Base-by-base conservation (phyloP, 2,113 vertebrate species). In the Corythornis cristatus region DNA sequence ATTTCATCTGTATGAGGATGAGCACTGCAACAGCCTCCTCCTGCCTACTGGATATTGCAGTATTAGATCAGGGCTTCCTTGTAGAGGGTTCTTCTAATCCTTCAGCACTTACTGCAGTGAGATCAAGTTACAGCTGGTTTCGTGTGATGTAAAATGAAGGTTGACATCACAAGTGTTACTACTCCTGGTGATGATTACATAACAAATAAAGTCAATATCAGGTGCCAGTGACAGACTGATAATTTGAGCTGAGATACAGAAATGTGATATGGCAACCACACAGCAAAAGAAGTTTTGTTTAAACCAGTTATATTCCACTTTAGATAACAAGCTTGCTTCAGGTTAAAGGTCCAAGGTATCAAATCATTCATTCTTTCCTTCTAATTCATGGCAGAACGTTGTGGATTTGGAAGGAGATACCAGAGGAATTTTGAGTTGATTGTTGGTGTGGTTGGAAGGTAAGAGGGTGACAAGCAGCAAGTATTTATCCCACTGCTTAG, bases 81-180 rank as follows among this genome's bases (percentile, higher is more conserved):
- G 42, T 20, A 53, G 14, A 89, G 15, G 5, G 71, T 84, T 78
- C 56, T 84, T 78, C 56, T 9, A 53, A 45, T 43, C n/a, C 62
- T 71, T 79, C 28, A 42, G 48, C n/a, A 50, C 15, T 83, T 80
- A 71, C 2, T 82, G 75, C 4, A 61, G 25, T 48, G 42, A 61
- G 58, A 80, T 93, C 17, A 25, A 88, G 70, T 95, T 93, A 79
- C 53, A 79, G 81, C 80, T 90, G 86, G 56, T 91, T 95, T 74
- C 57, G 90, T 86, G 64, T 13, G 2, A 72, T 74, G 43, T 74
- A 53, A 73, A 88, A 70, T n/a, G 40, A 71, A 60, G 29, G 72
- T 78, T 93, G 83, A 60, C 64, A 83, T 77, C 60, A 72, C 56
- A 35, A n/a, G 62, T 45, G 89, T 88, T 66, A 88, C 65, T 90